These are phyloP conservation scores for Hirtodrosophila duncani DNA, from an alignment of 2,888 invertebrate genomes.

Conservation along the genomic window DNA sequence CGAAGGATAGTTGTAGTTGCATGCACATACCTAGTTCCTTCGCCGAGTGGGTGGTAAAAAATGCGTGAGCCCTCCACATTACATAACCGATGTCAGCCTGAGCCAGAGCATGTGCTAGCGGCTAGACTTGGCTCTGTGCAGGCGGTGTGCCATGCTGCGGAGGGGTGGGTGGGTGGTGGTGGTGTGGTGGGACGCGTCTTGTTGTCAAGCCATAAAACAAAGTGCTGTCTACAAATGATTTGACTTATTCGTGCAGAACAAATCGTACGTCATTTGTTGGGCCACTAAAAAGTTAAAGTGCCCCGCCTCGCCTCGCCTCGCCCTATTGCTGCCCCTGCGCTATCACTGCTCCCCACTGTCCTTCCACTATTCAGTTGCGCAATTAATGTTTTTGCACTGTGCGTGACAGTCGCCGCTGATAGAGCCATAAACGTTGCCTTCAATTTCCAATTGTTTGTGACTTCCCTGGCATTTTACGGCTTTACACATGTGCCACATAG, in stretches of 20 bases:
- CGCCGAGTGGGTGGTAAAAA: constrained; percentile 60
- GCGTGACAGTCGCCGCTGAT: constrained; percentile 62
- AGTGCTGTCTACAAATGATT: constrained; percentile 70
- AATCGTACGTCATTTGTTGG: constrained; percentile 69
- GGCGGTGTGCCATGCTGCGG: not conserved
- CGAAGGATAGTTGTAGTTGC: constrained; percentile 33
- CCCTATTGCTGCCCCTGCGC: not conserved
- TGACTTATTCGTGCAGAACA: constrained; percentile 72
- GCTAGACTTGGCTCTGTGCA: constrained; percentile 5
- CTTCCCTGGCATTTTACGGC: constrained; percentile 57
- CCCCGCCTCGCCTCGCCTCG: not conserved
- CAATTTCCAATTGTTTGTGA: constrained; percentile 47
- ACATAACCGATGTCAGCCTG: too few species aligned
- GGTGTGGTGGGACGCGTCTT: constrained; percentile 37
- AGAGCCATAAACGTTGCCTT: constrained; percentile 63
- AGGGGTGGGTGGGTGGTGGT: constrained; percentile 1
- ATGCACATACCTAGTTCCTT: too few species aligned
- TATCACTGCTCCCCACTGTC: constrained; percentile 7
- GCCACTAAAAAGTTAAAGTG: constrained; percentile 60
- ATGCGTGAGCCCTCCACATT: constrained; percentile 38
- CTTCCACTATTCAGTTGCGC: constrained; percentile 56
- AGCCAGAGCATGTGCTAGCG: constrained; percentile 23
- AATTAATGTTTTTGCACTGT: constrained; percentile 60
- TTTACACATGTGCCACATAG: constrained; percentile 55
- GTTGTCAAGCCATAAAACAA: constrained; percentile 65